phyloP scores from a whole-genome alignment of 2,113 vertebrate genomes.

The Thomomys bottae region DNA sequence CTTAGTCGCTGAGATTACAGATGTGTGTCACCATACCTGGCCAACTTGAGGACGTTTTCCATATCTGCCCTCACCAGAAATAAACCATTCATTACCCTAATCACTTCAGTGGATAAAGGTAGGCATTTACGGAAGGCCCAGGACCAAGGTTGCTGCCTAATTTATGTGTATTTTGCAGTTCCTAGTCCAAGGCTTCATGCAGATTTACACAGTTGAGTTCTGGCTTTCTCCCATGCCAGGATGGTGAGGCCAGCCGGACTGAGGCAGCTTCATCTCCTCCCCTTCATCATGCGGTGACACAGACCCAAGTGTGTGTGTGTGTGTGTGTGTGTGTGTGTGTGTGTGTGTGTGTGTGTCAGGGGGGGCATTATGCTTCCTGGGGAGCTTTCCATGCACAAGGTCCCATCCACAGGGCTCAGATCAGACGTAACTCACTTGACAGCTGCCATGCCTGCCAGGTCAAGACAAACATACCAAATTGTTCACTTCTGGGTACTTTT shows the following conservation, averaged over 20 bases:
- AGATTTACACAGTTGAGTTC: background rate
- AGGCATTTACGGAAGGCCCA: background rate
- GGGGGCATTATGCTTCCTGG: conserved; percentile 81
- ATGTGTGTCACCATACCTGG: background rate
- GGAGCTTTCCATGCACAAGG: conserved; percentile 87
- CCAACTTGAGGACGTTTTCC: background rate
- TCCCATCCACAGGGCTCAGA: conserved; percentile 83
- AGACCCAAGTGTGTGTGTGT: too few species aligned
- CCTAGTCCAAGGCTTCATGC: background rate
- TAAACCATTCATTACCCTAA: background rate
- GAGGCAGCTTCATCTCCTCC: background rate
- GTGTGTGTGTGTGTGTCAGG: too few species aligned
- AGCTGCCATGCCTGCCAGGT: conserved; percentile 83
- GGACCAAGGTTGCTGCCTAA: background rate
- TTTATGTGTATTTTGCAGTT: background rate
- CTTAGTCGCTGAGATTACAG: too few species aligned
- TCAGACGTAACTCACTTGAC: conserved; percentile 85
- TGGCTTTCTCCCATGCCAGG: background rate
- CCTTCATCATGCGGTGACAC: too few species aligned
- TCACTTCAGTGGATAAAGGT: background rate
- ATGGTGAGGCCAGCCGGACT: background rate
- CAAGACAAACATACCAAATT: conserved; percentile 71
- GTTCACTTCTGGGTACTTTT: conserved; percentile 72
- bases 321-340: too few species aligned
- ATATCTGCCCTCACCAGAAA: background rate